phyloP scores from a whole-genome alignment of 2,797 vertebrate species.

The Macroramphosus scolopax region DNA sequence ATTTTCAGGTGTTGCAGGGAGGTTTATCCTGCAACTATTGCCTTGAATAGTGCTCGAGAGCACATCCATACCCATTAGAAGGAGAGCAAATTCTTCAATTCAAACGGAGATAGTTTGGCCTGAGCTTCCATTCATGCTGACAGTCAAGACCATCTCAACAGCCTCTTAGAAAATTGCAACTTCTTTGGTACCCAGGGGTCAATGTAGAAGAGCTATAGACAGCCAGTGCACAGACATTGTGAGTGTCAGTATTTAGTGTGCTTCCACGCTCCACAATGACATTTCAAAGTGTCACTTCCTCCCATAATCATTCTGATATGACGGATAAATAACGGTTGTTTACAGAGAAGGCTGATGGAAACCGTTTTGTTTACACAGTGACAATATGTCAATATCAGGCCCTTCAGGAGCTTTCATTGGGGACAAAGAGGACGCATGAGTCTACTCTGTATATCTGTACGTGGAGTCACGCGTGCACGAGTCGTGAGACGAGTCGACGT shows the following conservation, averaged over 20 bases:
- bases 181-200: no score
- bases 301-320: conserved; percentile 33
- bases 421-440: conserved; percentile 34
- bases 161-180: no score
- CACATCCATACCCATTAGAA: conserved; percentile 5
- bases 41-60: conserved; percentile 6
- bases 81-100: conserved; percentile 14
- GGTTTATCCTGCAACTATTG: no score
- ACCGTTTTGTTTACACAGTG: conserved; percentile 43
- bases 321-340: conserved; percentile 43
- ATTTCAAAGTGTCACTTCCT: conserved; percentile 29
- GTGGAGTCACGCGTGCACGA: no score
- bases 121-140: neutral
- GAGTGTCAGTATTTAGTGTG: conserved; percentile 9
- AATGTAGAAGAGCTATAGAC: no score
- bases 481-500: no score
- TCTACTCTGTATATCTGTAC: no score
- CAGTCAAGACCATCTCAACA: conserved; percentile 4
- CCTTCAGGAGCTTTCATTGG: conserved; percentile 14
- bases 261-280: conserved; percentile 21
- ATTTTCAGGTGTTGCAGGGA: neutral
- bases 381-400: conserved; percentile 39
- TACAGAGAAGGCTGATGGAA: conserved; percentile 23
- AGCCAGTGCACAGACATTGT: no score
- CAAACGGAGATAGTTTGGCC: conserved; percentile 23